phyloP scores from a whole-genome alignment of 2,888 invertebrate genomes.

The Napeogenes inachia region DNA sequence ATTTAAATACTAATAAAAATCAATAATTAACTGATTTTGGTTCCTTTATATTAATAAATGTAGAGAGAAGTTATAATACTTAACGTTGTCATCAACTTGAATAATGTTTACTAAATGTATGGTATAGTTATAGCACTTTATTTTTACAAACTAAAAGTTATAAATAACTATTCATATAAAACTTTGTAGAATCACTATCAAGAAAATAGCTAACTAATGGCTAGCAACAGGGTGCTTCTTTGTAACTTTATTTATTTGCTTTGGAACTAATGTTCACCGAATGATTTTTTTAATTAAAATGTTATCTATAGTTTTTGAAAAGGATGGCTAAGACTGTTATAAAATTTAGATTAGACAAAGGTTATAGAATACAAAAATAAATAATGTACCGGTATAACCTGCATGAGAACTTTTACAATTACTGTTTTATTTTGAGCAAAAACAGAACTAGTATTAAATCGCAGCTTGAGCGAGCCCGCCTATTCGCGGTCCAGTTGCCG shows the following conservation, averaged over 20 bases:
- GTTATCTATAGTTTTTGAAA: not conserved
- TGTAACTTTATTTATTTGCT: too few relatives aligned
- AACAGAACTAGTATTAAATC: slow-evolving; percentile 5
- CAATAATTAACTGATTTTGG: too few relatives aligned
- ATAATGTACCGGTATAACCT: not conserved
- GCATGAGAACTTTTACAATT: not conserved
- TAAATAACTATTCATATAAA: not conserved
- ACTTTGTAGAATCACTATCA: not conserved
- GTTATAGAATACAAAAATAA: too few relatives aligned
- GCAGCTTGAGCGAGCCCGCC: slow-evolving; percentile 5
- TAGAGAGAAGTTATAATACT: too few relatives aligned
- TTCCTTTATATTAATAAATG: too few relatives aligned
- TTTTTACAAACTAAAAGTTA: not conserved
- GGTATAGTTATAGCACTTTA: not conserved
- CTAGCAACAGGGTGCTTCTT: too few relatives aligned
- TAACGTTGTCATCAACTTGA: not conserved
- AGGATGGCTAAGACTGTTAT: not conserved
- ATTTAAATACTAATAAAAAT: too few relatives aligned
- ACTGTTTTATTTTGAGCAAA: slow-evolving; percentile 1
- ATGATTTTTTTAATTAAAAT: too few relatives aligned
- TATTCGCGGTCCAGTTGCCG: slow-evolving; percentile 19
- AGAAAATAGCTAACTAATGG: not conserved
- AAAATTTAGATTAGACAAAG: not conserved
- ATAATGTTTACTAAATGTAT: too few relatives aligned
- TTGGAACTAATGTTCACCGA: too few relatives aligned